Evolutionary conservation across 2,113 vertebrate genomes (phyloP), one percentile per base, ranked within the genome.

Genomic region (Strigops habroptila): DNA sequence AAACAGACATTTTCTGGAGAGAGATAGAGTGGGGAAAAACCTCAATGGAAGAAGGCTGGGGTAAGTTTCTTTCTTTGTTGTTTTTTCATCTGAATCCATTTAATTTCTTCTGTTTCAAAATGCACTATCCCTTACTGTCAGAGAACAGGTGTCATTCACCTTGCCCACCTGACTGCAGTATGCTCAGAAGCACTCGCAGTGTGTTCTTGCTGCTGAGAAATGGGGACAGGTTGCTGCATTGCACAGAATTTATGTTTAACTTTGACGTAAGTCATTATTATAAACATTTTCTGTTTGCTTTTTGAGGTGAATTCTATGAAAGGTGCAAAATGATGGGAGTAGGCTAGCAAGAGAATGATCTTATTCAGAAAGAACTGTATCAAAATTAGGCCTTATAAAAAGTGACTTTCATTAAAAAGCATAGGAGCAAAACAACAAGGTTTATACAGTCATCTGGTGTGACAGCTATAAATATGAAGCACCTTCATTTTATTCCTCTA

Each of bases 21-120:
- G 13, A n/a, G 11, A 57, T 57, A 22, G 4, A 3, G 19, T 4
- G 16, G 16, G 1, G 0, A 0, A 12, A 31, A 8, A 83, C 31
- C 14, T 31, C 7, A 2, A 17, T 41, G 12, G 18, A 57, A 41
- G 63, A 46, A 37, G 8, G 3, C 8, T 53, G 9, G 2, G 7
- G 2, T 23, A 44, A 46, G 19, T 74, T 84, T 37, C 39, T 18
- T 64, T 88, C 30, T 73, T 33, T 48, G n/a, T 10, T 57, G 14
- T 2, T 43, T 80, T 82, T 16, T 52, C 24, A 44, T 8, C 12
- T 59, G 16, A 89, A 48, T 27, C 9, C 6, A 21, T 14, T 5
- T 74, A 18, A 52, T 65, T 69, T 69, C 30, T 68, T 62, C 39
- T 83, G 6, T 14, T 82, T 83, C 48, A 69, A 33, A 43, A 79